These are phyloP conservation scores for Phylloscopus whistleri DNA, from an alignment of 2,113 vertebrate species.

Conservation along the genomic window DNA sequence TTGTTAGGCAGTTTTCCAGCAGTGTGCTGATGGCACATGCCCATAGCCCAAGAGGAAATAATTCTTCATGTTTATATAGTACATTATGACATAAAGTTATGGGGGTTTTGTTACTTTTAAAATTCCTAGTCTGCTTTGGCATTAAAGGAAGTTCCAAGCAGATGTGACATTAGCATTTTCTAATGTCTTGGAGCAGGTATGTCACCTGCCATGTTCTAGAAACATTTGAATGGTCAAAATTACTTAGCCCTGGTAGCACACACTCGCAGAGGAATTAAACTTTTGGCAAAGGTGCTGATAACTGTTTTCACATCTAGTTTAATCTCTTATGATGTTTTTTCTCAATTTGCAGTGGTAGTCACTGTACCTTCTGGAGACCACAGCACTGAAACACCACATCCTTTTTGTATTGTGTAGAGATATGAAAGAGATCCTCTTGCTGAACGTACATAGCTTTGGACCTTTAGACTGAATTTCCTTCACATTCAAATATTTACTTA, in stretches of 20 bases:
- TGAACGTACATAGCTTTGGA: neutral
- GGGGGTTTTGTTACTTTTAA: neutral
- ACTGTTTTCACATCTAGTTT: neutral
- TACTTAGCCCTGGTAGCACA: neutral
- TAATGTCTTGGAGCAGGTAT: neutral
- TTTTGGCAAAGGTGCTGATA: neutral
- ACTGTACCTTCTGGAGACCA: neutral
- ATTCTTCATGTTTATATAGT: neutral
- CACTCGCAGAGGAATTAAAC: neutral
- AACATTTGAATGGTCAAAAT: neutral
- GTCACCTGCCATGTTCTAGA: neutral
- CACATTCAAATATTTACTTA: neutral
- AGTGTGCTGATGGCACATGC: neutral
- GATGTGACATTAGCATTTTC: neutral
- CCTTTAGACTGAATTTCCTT: neutral
- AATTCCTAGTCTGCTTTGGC: neutral
- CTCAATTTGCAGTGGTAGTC: neutral
- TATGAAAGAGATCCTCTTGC: neutral
- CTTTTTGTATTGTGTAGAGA: neutral
- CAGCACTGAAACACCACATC: neutral
- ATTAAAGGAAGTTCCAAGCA: neutral
- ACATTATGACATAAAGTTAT: neutral
- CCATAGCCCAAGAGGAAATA: neutral
- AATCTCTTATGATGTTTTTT: neutral
- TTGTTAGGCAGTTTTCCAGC: conserved; percentile 35